These are phyloP conservation scores for Sebastes iracundus DNA, from an alignment of 2,797 vertebrate species.

Conservation along the genomic window DNA sequence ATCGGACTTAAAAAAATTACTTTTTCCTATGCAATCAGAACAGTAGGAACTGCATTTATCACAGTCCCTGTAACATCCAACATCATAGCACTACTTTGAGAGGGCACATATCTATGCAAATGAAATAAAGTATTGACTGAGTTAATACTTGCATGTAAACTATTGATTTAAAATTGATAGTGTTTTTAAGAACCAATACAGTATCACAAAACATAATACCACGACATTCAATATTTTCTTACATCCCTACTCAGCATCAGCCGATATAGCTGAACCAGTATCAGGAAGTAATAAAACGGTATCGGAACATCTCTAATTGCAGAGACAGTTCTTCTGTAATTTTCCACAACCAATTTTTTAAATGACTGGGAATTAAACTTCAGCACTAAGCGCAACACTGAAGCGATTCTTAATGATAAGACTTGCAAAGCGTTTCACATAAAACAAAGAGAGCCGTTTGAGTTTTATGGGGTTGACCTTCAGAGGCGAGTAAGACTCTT, in stretches of 20 bases:
- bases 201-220: neutral
- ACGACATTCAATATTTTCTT: neutral
- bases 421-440: slow-evolving; percentile 16
- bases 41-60: no score
- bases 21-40: no score
- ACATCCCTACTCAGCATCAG: neutral
- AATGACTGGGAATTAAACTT: neutral
- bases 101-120: no score
- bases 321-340: neutral
- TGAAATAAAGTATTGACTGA: no score
- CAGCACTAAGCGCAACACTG: neutral
- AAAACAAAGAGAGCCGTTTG: slow-evolving; percentile 22
- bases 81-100: no score
- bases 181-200: no score
- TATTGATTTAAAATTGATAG: no score
- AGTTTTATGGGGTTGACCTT: slow-evolving; percentile 59
- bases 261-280: neutral
- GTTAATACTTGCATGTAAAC: no score
- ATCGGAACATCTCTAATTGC: neutral
- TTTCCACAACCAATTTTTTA: neutral
- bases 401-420: slow-evolving; percentile 9
- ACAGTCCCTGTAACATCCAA: no score
- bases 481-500: slow-evolving; percentile 26
- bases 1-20: fast-evolving
- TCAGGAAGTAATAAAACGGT: neutral